These are phyloP conservation scores for Lydus trimaculatus DNA, from an alignment of 2,888 invertebrate genomes.

Conservation along the genomic window DNA sequence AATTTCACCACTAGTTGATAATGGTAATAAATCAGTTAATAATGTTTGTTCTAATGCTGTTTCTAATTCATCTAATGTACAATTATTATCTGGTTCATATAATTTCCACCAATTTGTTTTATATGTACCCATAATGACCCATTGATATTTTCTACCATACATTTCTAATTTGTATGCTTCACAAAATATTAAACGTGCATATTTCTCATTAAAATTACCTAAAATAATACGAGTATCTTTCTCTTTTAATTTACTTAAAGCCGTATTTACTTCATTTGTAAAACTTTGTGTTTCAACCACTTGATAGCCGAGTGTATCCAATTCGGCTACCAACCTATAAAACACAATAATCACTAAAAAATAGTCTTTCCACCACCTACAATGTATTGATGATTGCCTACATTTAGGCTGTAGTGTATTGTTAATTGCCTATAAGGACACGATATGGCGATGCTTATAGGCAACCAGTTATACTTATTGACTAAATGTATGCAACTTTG, in stretches of 20 bases:
- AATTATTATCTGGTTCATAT: slow-evolving; percentile 67
- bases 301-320: slow-evolving; percentile 81
- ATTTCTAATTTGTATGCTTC: slow-evolving; percentile 86
- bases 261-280: slow-evolving; percentile 84
- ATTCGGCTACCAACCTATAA: slow-evolving; percentile 77
- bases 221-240: slow-evolving; percentile 95
- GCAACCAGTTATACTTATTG: too few species aligned
- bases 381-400: too few species aligned
- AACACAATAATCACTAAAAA: slow-evolving; percentile 11
- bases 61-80: slow-evolving; percentile 75
- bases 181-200: slow-evolving; percentile 90
- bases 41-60: slow-evolving; percentile 88
- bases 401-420: too few species aligned
- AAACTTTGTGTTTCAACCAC: slow-evolving; percentile 92
- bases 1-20: slow-evolving; percentile 85
- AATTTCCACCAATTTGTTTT: slow-evolving; percentile 77
- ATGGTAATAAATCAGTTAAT: slow-evolving; percentile 84
- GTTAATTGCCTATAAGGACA: too few species aligned
- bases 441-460: too few species aligned
- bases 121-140: slow-evolving; percentile 93
- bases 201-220: slow-evolving; percentile 92
- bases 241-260: slow-evolving; percentile 81
- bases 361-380: too few species aligned
- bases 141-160: slow-evolving; percentile 93
- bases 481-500: too few species aligned